Percentiles rank a stretch among this genome's conserved stretches.
phyloP scores from a whole-genome alignment of 2,888 invertebrate species.

The Amblyteles armatorius region DNA sequence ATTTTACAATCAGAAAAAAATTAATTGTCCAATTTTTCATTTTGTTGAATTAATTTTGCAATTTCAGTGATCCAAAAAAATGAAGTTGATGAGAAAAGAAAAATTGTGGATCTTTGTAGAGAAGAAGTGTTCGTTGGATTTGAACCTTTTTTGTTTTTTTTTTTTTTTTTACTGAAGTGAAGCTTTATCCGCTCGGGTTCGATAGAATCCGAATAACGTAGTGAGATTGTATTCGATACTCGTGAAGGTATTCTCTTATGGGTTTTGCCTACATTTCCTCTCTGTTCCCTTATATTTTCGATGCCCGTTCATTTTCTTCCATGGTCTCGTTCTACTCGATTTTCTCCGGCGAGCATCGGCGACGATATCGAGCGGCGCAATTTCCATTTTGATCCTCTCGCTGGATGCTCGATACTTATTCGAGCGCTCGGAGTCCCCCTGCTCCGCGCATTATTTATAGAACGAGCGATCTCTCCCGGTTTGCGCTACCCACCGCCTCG shows the following conservation, averaged over 20 bases:
- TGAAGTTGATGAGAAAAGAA: background rate
- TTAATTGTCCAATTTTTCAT: background rate
- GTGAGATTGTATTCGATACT: background rate
- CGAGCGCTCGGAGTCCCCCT: background rate
- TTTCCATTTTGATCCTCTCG: slow-evolving; percentile 12
- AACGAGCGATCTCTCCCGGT: background rate
- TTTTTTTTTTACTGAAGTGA: too few species aligned
- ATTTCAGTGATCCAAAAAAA: background rate
- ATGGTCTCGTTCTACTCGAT: background rate
- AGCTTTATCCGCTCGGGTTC: too few species aligned
- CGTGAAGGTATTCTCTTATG: background rate
- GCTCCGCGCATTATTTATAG: slow-evolving; percentile 3
- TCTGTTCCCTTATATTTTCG: background rate
- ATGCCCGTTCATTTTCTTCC: background rate
- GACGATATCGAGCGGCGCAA: background rate
- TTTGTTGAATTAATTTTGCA: too few species aligned
- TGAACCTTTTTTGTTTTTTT: background rate
- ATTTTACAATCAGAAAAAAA: background rate
- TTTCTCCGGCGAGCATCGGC: background rate
- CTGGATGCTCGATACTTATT: slow-evolving; percentile 15
- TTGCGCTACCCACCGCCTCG: background rate
- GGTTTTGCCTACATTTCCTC: too few species aligned
- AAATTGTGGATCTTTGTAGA: background rate
- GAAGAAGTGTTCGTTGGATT: background rate
- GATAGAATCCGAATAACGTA: background rate